Conservation (phyloP, 2,888 invertebrate genomes). For the Stictocephala bisonia region DNA sequence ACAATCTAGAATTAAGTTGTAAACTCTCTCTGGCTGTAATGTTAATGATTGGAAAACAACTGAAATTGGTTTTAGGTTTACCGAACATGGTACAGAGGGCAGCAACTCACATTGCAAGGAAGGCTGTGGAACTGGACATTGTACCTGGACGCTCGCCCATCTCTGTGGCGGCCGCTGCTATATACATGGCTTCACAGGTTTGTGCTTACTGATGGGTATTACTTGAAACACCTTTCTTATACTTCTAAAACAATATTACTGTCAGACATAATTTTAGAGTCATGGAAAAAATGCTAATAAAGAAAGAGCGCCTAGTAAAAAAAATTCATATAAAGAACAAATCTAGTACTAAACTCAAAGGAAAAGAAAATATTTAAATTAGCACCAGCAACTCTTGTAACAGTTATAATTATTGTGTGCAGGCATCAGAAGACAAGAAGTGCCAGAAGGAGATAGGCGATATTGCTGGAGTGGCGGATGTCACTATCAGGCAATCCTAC, state of each 20-base stretch:
- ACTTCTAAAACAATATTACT: background rate
- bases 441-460: slow-evolving; percentile 98
- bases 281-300: background rate
- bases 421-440: slow-evolving; percentile 93
- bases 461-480: slow-evolving; percentile 98
- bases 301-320: background rate
- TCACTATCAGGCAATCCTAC: slow-evolving; percentile 97
- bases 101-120: slow-evolving; percentile 96
- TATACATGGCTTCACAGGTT: slow-evolving; percentile 96
- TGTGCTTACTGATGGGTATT: no score
- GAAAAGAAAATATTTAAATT: background rate
- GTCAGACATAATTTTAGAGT: no score
- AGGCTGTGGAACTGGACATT: slow-evolving; percentile 96
- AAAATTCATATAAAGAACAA: background rate
- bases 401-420: slow-evolving; percentile 55
- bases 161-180: slow-evolving; percentile 98
- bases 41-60: no score
- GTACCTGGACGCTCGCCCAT: slow-evolving; percentile 98
- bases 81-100: slow-evolving; percentile 92
- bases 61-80: slow-evolving; percentile 67
- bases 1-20: no score
- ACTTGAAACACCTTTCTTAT: background rate
- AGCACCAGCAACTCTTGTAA: background rate
- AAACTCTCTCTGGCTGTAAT: no score
- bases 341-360: background rate